Evolutionary conservation across 2,797 vertebrate species (phyloP).

Genomic region (Euthynnus affinis): DNA sequence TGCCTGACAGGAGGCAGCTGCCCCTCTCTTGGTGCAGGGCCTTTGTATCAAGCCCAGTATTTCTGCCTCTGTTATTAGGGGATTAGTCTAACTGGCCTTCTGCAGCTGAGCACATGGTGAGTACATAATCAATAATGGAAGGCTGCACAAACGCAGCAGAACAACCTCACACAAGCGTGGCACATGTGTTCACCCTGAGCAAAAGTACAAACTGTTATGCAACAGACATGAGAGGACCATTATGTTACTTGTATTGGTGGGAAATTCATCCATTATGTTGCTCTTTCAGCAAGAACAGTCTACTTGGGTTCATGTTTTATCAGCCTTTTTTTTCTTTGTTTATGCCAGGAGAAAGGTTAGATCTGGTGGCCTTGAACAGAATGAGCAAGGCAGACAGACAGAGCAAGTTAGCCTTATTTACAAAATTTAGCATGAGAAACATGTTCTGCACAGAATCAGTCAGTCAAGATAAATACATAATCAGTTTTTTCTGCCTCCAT

Average conservation of each 20-base stretch:
- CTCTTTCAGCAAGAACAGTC: constrained; percentile 12
- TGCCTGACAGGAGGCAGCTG: no score
- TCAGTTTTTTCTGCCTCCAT: no score
- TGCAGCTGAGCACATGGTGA: constrained; percentile 63
- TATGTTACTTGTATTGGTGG: background rate
- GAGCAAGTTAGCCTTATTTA: background rate
- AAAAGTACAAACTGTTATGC: constrained; percentile 54
- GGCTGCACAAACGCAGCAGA: constrained; percentile 55
- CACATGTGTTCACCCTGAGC: constrained; percentile 44
- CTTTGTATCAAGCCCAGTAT: constrained; percentile 55
- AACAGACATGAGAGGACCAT: constrained; percentile 43
- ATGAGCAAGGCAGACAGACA: background rate
- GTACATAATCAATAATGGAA: constrained; percentile 79
- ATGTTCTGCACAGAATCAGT: background rate
- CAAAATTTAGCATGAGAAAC: background rate
- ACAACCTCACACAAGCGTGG: constrained; percentile 47
- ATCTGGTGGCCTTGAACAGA: background rate
- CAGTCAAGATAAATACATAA: background rate
- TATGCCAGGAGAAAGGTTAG: background rate
- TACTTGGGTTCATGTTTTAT: constrained; percentile 15
- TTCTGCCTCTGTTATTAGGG: constrained; percentile 63
- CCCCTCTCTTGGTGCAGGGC: constrained; percentile 14
- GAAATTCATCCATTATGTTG: constrained; percentile 18
- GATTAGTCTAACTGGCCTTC: constrained; percentile 63
- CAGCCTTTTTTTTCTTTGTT: background rate